Conservation (phyloP, 2,113 vertebrate genomes). For the Okapia johnstoni region DNA sequence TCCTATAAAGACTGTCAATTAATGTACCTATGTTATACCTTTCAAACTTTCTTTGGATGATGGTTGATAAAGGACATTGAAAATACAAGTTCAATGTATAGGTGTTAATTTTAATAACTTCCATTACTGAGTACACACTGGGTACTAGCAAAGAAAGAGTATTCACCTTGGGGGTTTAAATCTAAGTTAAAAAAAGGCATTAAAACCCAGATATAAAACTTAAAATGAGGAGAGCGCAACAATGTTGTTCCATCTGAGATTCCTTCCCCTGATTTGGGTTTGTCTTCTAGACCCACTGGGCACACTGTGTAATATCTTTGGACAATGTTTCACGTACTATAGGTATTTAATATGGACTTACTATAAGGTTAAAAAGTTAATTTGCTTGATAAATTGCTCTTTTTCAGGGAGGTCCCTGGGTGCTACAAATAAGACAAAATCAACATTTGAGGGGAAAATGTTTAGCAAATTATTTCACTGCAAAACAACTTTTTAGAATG, state of each 20-base stretch:
- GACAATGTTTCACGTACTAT: not conserved
- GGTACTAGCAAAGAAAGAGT: constrained; percentile 11
- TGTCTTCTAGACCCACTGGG: not conserved
- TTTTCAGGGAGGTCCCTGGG: not conserved
- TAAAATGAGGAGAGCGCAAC: not conserved
- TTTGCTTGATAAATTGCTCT: not conserved
- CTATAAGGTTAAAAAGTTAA: not conserved
- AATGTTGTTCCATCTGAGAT: not conserved
- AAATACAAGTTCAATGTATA: not conserved
- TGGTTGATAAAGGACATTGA: constrained; percentile 9
- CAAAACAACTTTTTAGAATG: not conserved
- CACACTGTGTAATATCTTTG: not conserved
- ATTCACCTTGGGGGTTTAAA: not conserved
- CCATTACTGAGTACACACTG: not conserved
- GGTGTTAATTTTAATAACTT: constrained; percentile 31
- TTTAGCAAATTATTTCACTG: not conserved
- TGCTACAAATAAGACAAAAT: not conserved
- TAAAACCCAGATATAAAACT: not conserved
- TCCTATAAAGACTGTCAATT: not conserved
- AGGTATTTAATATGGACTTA: not conserved
- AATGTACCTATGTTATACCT: not conserved
- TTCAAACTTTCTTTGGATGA: constrained; percentile 8
- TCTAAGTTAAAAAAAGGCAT: not conserved
- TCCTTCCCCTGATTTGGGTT: not conserved
- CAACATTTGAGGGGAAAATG: not conserved